Evolutionary conservation across 2,888 invertebrate genomes (phyloP).

Genomic region (Conchocele bisecta): DNA sequence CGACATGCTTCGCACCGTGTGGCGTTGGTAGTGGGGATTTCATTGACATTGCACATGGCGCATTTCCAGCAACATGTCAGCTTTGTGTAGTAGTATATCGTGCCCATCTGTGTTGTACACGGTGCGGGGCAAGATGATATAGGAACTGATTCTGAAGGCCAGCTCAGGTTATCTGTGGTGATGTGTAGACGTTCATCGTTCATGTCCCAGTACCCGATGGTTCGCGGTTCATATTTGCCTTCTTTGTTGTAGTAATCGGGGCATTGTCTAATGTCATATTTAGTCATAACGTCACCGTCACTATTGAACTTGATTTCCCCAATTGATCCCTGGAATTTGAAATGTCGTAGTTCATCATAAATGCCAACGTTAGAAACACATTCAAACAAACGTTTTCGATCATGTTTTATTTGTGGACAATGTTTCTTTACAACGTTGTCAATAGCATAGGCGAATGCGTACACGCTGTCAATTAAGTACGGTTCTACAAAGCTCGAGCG

Average conservation of each 20-base stretch:
- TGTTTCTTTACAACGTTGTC: slow-evolving; percentile 58
- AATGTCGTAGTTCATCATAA: slow-evolving; percentile 57
- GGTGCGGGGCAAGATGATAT: slow-evolving; percentile 61
- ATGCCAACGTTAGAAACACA: slow-evolving; percentile 65
- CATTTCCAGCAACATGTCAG: slow-evolving; percentile 78
- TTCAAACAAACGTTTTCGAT: slow-evolving; percentile 1
- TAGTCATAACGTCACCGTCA: slow-evolving; percentile 71
- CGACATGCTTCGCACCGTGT: slow-evolving; percentile 70
- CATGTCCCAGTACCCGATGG: slow-evolving; percentile 72
- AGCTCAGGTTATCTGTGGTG: slow-evolving; percentile 12
- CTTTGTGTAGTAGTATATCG: slow-evolving; percentile 71
- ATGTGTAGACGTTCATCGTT: slow-evolving; percentile 58
- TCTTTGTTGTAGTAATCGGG: slow-evolving; percentile 3
- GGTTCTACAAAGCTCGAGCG: slow-evolving; percentile 53
- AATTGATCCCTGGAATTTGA: slow-evolving; percentile 63
- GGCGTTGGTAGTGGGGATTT: slow-evolving; percentile 66
- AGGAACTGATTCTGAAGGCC: slow-evolving; percentile 30
- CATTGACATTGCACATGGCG: slow-evolving; percentile 71
- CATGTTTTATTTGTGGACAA: slow-evolving; percentile 35
- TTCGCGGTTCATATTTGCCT: slow-evolving; percentile 5
- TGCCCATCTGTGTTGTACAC: slow-evolving; percentile 53
- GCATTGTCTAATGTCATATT: slow-evolving; percentile 72
- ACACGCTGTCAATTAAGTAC: slow-evolving; percentile 66
- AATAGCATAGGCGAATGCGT: slow-evolving; percentile 67
- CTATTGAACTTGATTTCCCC: slow-evolving; percentile 73